Conservation (phyloP, 2,797 vertebrate species). For the Pantherophis vulpinus region DNA sequence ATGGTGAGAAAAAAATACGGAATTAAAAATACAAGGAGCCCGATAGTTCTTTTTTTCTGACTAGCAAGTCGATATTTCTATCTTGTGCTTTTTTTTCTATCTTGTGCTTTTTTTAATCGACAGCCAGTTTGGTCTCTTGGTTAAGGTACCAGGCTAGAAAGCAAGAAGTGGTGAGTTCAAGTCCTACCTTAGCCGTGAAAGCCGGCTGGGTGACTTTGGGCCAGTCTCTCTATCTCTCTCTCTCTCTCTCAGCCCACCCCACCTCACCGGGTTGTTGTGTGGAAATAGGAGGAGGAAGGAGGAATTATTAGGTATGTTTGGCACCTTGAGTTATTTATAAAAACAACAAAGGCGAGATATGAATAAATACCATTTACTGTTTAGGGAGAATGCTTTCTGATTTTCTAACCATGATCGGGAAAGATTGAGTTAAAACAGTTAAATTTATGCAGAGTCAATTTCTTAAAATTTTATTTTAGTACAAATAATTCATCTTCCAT, state of each 20-base stretch:
- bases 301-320: no score
- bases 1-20: no score
- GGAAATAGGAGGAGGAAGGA: background rate
- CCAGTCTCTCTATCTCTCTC: background rate
- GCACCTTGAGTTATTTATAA: background rate
- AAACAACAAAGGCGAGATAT: background rate
- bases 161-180: background rate
- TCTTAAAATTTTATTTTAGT: no score
- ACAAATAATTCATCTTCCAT: no score
- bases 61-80: background rate
- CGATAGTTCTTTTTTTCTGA: background rate
- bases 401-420: background rate
- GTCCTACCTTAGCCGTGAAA: no score
- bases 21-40: background rate
- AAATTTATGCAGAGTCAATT: background rate
- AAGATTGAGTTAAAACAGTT: background rate
- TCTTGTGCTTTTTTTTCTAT: background rate
- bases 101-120: background rate
- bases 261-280: background rate
- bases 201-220: fast-evolving
- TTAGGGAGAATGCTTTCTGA: background rate
- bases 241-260: background rate
- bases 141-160: background rate
- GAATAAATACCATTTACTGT: background rate
- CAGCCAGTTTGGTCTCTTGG: background rate